Base-by-base conservation (phyloP, 2,797 vertebrate genomes). In the Poecilia gillii region DNA sequence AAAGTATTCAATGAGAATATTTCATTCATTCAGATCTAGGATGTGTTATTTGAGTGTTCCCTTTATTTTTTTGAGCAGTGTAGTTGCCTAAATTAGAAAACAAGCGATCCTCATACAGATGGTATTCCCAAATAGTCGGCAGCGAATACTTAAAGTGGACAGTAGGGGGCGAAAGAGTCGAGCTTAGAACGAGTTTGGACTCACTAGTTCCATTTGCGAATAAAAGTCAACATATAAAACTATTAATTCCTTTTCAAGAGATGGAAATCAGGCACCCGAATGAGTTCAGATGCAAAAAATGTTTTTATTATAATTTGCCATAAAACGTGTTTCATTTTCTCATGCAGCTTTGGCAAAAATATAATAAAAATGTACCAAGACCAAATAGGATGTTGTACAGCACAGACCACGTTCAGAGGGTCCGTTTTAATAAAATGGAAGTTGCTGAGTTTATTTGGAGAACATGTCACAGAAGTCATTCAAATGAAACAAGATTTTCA, bases 401-500 rank as follows among this genome's bases (percentile, higher is more conserved):
- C 31, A 51, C 8, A 41, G 36, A 70, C 46, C 33, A 70, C 3
- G 23, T 14, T n/a, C 20, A 7, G 25, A 39, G n/a, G 45, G 28
- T n/a, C 43, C 12, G 5, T 55, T 45, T 57, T 46, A 45, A 47
- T 36, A 31, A n/a, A 31, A 62, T 62, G 43, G 31, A 64, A 33
- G 55, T 28, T 41, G 55, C 55, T 75, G 41, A 31, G 16, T 62
- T 74, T 74, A 47, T 64, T 64, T 76, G 14, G 25, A 47, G 16
- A 46, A 62, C 75, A 4, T 33, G 9, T 78, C 76, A 84, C 55
- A 74, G 45, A 77, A 64, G 59, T 51, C 74, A 49, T 73, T 83
- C 55, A 82, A 85, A 87, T 88, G 84, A 92, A 91, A 91, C 89
- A 86, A 12, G 23, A 70, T n/a, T 70, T 45, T 70, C 23, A 11